Evolutionary conservation across 2,113 vertebrate genomes (phyloP), one percentile per base, ranked within the genome.

Genomic region (Protobothrops mucrosquamatus): DNA sequence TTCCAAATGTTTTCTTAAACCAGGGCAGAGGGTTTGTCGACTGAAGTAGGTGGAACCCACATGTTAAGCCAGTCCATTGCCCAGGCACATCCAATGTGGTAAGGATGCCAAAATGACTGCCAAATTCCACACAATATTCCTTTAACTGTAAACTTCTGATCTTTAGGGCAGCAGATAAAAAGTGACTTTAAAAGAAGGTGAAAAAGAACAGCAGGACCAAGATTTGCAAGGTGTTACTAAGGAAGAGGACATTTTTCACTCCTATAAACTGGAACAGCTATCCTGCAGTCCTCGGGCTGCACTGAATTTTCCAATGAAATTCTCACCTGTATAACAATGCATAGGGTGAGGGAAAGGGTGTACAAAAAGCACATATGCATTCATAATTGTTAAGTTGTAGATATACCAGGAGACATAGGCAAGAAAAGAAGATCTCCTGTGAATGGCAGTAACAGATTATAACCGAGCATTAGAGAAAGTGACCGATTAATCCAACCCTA

Each of bases 381-480:
- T 81, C 34, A 81, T 20, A 43, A 39, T 22, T 81, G 6, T 81
- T 51, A 43, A 43, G 74, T 43, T 43, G 74, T 22, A 43, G 34
- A 43, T 7, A 3, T 34, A 22, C 34, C 34, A 81, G 74, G 34
- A 81, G 39, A 43, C 22, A 22, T 43, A 43, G 34, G 34, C 74
- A 81, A 43, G 34, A 81, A 81, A 81, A 39, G 6, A 81, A 39
- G 34, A 4, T 43, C 1, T 39, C 39, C 18, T 81, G 64, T 43
- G 74, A 81, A 43, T 43, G n/a, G 51, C 51, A 54, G 0, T n/a
- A 96, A 94, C 6, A 92, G 23, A 92, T 96, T 88, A 6, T 26
- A 94, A 85, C 26, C 91, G 39, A 81, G 7, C 1, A 3, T 9
- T 43, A 22, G 6, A 43, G 15, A 81, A 39, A 81, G 74, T 10